Conservation (phyloP, 2,797 vertebrate species). For the Chelon auratus region DNA sequence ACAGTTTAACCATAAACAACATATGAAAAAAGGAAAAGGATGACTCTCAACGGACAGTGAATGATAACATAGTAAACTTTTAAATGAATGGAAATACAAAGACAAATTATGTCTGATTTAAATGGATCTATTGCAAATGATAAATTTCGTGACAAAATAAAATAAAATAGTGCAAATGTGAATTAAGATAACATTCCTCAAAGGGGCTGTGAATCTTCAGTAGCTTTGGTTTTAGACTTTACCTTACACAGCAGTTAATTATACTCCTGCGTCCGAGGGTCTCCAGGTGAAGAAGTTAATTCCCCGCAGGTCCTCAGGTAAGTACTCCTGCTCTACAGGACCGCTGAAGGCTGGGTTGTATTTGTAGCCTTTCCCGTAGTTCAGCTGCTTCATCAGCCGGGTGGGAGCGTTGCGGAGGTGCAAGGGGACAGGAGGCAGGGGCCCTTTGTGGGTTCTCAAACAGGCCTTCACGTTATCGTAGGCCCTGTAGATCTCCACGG, state of each 20-base stretch:
- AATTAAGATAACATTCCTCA: not conserved
- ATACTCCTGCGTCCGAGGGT: slow-evolving; percentile 54
- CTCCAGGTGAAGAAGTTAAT: slow-evolving; percentile 88
- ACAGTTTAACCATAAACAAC: slow-evolving; percentile 34
- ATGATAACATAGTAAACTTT: slow-evolving; percentile 2
- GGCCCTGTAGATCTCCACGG: slow-evolving; percentile 90
- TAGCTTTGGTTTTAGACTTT: not conserved
- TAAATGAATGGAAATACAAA: not conserved
- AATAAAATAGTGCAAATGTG: not conserved
- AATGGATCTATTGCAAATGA: no score
- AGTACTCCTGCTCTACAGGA: slow-evolving; percentile 91
- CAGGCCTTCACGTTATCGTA: slow-evolving; percentile 92
- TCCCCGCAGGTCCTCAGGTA: slow-evolving; percentile 89
- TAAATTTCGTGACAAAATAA: no score
- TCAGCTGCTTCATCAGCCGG: slow-evolving; percentile 93
- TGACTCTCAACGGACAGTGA: no score
- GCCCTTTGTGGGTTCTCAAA: slow-evolving; percentile 91
- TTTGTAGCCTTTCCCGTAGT: slow-evolving; percentile 93
- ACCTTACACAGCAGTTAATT: not conserved
- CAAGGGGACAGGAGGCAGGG: slow-evolving; percentile 92
- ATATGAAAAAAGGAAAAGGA: no score
- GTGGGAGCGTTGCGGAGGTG: slow-evolving; percentile 95
- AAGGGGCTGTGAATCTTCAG: not conserved
- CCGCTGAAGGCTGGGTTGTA: slow-evolving; percentile 90
- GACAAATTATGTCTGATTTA: not conserved